phyloP scores from a whole-genome alignment of 1,140 invertebrate species.

The Phymorhynchus buccinoides region DNA sequence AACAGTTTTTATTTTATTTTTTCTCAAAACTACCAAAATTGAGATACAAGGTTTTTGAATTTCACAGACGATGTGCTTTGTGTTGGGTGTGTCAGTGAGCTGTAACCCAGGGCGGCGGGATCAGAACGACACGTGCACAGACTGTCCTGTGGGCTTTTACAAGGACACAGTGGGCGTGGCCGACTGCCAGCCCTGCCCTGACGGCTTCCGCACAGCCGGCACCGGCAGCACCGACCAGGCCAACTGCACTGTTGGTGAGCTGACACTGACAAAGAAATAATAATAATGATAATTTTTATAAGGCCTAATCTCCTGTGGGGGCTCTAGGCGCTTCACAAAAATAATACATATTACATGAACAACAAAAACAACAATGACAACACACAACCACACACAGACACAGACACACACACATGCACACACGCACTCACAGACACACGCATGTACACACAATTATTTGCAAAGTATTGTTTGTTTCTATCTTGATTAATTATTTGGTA shows the following conservation, averaged over 20 bases:
- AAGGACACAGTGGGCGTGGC: slow-evolving; percentile 75
- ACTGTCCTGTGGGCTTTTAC: slow-evolving; percentile 93
- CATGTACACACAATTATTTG: not conserved
- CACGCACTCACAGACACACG: not conserved
- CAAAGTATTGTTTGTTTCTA: no score
- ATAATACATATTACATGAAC: no score
- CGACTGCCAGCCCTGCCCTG: slow-evolving; percentile 42
- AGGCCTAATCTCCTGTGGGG: no score
- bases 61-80: no score
- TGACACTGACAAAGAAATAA: slow-evolving; percentile 15
- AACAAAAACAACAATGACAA: not conserved
- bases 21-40: no score
- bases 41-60: no score
- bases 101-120: slow-evolving; percentile 35
- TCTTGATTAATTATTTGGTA: no score
- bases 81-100: slow-evolving; percentile 39
- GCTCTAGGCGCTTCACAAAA: no score
- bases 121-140: slow-evolving; percentile 77
- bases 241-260: slow-evolving; percentile 46
- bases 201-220: slow-evolving; percentile 42
- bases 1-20: no score
- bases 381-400: no score
- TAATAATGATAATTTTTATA: no score
- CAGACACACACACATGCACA: slow-evolving; percentile 37
- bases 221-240: slow-evolving; percentile 31